Evolutionary conservation across 2,888 invertebrate species (phyloP).

Genomic region (Ctena decussata): DNA sequence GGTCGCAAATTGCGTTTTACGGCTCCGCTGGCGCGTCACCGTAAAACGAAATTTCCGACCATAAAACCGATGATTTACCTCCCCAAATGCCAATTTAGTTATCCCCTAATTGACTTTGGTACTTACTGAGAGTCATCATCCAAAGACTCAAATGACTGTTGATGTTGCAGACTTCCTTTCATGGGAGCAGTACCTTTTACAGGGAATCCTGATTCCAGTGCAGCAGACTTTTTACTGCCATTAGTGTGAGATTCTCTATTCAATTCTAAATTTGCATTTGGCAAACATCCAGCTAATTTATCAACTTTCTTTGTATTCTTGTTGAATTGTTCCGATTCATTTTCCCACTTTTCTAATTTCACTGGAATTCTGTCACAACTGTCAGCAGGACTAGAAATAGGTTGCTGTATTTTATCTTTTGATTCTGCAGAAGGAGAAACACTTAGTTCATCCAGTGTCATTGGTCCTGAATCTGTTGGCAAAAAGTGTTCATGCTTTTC

Average conservation of each 20-base stretch:
- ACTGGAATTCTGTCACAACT: slow-evolving; percentile 53
- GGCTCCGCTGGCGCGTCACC: no score
- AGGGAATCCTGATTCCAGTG: background rate
- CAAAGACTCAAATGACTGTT: background rate
- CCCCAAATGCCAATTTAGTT: no score
- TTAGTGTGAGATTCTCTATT: background rate
- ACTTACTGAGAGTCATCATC: background rate
- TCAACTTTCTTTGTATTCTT: background rate
- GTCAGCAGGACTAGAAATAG: slow-evolving; percentile 19
- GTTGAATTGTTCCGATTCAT: background rate
- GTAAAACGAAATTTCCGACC: no score
- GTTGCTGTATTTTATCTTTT: background rate
- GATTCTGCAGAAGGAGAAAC: slow-evolving; percentile 12
- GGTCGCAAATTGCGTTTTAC: no score
- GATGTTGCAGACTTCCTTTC: background rate
- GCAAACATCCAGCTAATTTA: background rate
- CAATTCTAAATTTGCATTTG: background rate
- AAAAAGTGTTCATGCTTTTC: slow-evolving; percentile 8
- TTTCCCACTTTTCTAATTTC: slow-evolving; percentile 49
- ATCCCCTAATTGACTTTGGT: no score
- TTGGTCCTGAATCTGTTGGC: slow-evolving; percentile 19
- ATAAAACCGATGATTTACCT: no score
- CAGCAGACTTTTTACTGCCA: background rate
- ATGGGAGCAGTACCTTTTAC: background rate
- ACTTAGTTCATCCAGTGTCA: slow-evolving; percentile 59